Base-by-base conservation (phyloP, 1,140 invertebrate genomes). In the Cydia strobilella region DNA sequence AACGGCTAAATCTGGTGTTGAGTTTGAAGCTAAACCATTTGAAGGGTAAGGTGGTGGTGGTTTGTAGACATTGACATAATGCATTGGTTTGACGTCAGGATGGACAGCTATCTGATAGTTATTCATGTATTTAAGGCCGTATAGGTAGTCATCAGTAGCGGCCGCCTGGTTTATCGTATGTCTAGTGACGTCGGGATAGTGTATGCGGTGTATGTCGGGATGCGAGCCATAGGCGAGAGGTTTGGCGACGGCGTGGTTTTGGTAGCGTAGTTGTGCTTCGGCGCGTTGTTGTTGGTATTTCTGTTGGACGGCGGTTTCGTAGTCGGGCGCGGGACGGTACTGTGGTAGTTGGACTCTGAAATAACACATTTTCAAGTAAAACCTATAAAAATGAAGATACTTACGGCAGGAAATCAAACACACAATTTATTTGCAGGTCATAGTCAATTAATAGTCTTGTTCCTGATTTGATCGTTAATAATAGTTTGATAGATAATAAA, bases 321-420 rank as follows among this genome's bases (percentile, higher is more conserved):
- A 99, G 90, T 98, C 98, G 0, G 98, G 98, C 2, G 97, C 97
- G 25, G 96, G 97, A 45, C 98, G 95, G 89, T 99, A 99, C 0
- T 96, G 97, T 0, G 98, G 98, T 18, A 98, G 89, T 76, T 98
- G 94, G 7, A 96, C 96, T 79, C 94, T 94, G 84, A 1, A 88
- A 90, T 51, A 51, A 51, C 6, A 18, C 12, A n/a, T 13, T 48
- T 15, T 48, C 15, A 39, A 48, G 10, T 45, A 12, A 3, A 15
- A 74, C 69, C 35, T 39, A 9, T 39, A 39, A 39, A 39, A 39
- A 39, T 39, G 7, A 39, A 39, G 35, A 35, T 4, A 35, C 31
- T 35, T 39, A 39, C 35, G 9, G 35, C 7, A 39, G 35, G 35
- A 10, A 39, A 39, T 39, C 35, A 1, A 39, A 39, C 35, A 27